Evolutionary conservation across 2,888 invertebrate species (phyloP).

Genomic region (Falcaria lacertinaria): DNA sequence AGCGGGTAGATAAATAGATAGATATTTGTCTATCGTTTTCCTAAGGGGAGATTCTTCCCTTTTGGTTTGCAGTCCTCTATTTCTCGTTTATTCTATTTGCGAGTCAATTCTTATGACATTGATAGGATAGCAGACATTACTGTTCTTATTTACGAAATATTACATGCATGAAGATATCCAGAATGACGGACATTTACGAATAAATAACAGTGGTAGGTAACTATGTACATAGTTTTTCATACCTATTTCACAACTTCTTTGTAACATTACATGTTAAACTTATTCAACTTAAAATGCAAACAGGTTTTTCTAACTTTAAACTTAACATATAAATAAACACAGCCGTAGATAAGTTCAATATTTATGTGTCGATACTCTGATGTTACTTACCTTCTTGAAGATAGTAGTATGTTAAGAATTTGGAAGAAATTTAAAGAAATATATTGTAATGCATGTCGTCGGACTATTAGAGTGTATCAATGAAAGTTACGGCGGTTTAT

Average conservation of each 20-base stretch:
- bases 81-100: constrained; percentile 17
- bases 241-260: too few relatives aligned
- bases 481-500: constrained; percentile 20
- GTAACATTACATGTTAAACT: too few relatives aligned
- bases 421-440: constrained; percentile 1
- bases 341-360: not conserved
- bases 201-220: too few relatives aligned
- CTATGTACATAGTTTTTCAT: too few relatives aligned
- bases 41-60: constrained; percentile 19
- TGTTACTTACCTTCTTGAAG: not conserved
- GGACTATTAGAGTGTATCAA: constrained; percentile 38
- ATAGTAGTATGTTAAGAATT: not conserved
- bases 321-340: too few relatives aligned
- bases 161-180: too few relatives aligned
- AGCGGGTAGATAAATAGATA: constrained; percentile 36
- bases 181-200: too few relatives aligned
- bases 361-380: not conserved
- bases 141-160: too few relatives aligned
- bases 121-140: not conserved
- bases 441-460: constrained; percentile 22
- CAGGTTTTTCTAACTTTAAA: too few relatives aligned
- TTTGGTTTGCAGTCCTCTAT: constrained; percentile 14
- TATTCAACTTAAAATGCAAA: too few relatives aligned
- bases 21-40: constrained; percentile 18
- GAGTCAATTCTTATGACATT: not conserved